A percentile compares a stretch with the other conserved stretches of the same genome.
Conservation (phyloP, 2,797 vertebrate species). For the Adelosebastes latens region DNA sequence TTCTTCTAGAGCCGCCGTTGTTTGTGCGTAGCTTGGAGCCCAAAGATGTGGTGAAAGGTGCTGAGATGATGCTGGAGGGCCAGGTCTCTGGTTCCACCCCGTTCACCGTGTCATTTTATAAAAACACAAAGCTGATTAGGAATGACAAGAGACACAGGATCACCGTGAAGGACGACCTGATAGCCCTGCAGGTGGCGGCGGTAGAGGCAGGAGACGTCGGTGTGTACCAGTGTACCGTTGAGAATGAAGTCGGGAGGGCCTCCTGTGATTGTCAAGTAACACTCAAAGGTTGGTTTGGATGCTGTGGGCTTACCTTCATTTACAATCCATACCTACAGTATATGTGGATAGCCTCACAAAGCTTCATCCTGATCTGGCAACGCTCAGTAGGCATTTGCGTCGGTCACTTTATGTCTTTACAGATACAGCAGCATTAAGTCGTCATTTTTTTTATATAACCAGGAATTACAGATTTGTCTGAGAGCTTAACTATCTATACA, state of each 20-base stretch:
- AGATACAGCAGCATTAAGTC: background rate
- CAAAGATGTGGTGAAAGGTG: conserved; percentile 93
- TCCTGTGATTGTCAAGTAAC: conserved; percentile 89
- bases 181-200: conserved; percentile 90
- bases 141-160: conserved; percentile 94
- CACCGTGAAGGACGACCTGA: conserved; percentile 86
- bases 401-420: background rate
- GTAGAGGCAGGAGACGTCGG: conserved; percentile 90
- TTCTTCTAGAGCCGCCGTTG: conserved; percentile 88
- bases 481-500: background rate
- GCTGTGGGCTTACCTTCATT: background rate
- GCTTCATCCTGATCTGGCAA: background rate
- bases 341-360: background rate
- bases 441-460: background rate
- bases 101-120: conserved; percentile 92
- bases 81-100: conserved; percentile 91
- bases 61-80: conserved; percentile 90
- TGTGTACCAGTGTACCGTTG: conserved; percentile 91
- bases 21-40: conserved; percentile 92
- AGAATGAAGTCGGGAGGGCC: conserved; percentile 92
- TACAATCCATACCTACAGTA: background rate
- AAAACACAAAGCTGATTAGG: conserved; percentile 90
- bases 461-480: background rate
- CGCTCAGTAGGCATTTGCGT: background rate
- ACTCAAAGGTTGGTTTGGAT: conserved; percentile 92